Base-by-base conservation (phyloP, 2,888 invertebrate genomes). In the Cantharis rustica region DNA sequence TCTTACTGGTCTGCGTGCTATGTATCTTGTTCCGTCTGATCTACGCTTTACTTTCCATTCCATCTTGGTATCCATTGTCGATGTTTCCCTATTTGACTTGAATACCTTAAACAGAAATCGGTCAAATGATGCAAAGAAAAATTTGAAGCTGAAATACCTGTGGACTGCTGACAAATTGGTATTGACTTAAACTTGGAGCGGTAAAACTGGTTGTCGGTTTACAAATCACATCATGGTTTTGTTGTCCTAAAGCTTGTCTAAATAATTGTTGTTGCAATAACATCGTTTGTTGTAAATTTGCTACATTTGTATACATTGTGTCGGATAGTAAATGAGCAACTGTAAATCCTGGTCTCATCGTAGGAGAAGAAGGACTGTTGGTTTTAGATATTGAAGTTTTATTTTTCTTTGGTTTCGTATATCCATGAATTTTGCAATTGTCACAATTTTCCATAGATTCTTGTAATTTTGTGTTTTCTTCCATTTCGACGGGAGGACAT, bases 41-140 rank as follows among this genome's bases (percentile, higher is more conserved):
- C 95, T 89, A 23, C 93, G 89, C 85, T 95, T 95, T 10, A 95
- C 94, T 83, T 95, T 94, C 94, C 94, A 94, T 78, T 92, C 92
- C 92, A 92, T 92, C 68, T 89, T 89, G 1, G 89, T 80, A 71
- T 86, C 85, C 76, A 85, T 80, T n/a, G 85, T 84, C 10, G 82
- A 66, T 47, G 79, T 68, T 15, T 81, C 78, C 26, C 70, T 72
- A 68, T 73, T 75, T 68, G 64, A 74, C 63, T 72, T 78, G 47
- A 66, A 69, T 64, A 63, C 71, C 71, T 75, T 20, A 47, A 73
- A 20, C 31, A 23, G n/a, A 31, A 16, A 47, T 69, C 47, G 47
- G 9, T 20, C n/a, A 69, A 69, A 5, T 9, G 15, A 10, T 23
- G 13, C 13, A 3, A n/a, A 13, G 47, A 7, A 9, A 47, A 68